Percentiles rank a stretch among this genome's conserved stretches.
phyloP scores from a whole-genome alignment of 1,140 invertebrate genomes.

The Magallana angulata region DNA sequence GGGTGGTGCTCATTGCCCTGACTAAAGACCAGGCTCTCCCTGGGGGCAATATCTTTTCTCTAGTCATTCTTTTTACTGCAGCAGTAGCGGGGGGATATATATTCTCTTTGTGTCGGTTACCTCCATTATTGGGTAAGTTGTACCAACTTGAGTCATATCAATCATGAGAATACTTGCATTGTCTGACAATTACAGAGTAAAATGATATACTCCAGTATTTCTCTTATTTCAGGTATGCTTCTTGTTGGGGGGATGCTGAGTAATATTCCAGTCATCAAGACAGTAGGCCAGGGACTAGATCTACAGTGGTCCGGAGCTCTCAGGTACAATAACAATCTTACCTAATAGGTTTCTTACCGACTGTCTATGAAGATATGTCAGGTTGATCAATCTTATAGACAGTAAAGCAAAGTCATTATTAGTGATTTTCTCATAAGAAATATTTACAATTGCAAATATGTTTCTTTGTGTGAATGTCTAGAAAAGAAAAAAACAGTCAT shows the following conservation, averaged over 20 bases:
- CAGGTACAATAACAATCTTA: slow-evolving; percentile 60
- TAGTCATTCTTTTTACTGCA: slow-evolving; percentile 83
- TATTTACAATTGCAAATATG: no score
- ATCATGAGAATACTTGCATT: not conserved
- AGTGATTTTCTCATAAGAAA: no score
- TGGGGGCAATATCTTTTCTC: slow-evolving; percentile 89
- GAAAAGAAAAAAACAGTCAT: no score
- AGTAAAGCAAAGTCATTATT: no score
- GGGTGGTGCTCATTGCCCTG: slow-evolving; percentile 87
- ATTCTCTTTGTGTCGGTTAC: slow-evolving; percentile 87
- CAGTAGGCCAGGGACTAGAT: slow-evolving; percentile 78
- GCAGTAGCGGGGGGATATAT: slow-evolving; percentile 91
- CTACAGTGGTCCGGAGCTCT: slow-evolving; percentile 77
- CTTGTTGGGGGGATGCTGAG: slow-evolving; percentile 77
- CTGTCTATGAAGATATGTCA: no score
- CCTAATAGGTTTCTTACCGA: no score
- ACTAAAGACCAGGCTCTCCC: slow-evolving; percentile 87
- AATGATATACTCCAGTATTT: not conserved
- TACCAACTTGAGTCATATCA: not conserved
- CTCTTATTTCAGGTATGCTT: slow-evolving; percentile 78
- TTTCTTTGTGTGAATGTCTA: no score
- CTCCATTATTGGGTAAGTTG: slow-evolving; percentile 83
- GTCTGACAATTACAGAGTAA: not conserved
- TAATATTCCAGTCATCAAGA: slow-evolving; percentile 78
- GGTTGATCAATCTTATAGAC: no score